A percentile compares a stretch with the other conserved stretches of the same genome.
Evolutionary conservation across 1,140 invertebrate genomes (phyloP).

Genomic region (Calycopis cecrops): DNA sequence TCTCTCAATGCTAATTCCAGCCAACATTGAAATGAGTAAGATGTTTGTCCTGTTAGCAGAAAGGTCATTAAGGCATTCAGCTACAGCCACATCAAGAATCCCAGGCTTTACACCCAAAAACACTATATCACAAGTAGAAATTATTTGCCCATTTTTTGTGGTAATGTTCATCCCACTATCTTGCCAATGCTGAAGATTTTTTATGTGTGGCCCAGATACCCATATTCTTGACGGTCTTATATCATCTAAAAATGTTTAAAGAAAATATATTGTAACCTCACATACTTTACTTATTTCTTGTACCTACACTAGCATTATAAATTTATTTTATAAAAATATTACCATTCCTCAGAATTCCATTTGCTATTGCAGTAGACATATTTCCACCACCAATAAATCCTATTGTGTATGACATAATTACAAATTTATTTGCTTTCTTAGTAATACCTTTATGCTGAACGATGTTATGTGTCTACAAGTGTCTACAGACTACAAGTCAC

Average conservation of each 20-base stretch:
- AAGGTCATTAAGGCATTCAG: conserved; percentile 34
- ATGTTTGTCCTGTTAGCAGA: conserved; percentile 65
- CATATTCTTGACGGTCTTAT: conserved; percentile 77
- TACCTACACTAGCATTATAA: background rate
- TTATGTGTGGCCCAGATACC: conserved; percentile 81
- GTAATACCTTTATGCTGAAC: background rate
- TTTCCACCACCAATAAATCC: conserved; percentile 96
- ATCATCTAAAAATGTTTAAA: conserved; percentile 65
- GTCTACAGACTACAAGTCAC: too few species aligned
- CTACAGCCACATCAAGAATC: conserved; percentile 79
- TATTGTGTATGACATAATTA: conserved; percentile 59
- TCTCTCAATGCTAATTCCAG: conserved; percentile 82
- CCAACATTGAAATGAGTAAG: conserved; percentile 87
- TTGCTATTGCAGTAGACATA: conserved; percentile 93
- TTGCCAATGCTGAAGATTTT: conserved; percentile 80
- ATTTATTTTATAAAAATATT: conserved; percentile 24
- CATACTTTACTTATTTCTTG: background rate
- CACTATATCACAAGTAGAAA: conserved; percentile 82
- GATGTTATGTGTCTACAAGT: too few species aligned
- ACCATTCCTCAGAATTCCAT: conserved; percentile 84
- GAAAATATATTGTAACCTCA: background rate
- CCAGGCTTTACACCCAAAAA: conserved; percentile 92
- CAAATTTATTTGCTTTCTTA: conserved; percentile 2
- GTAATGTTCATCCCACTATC: conserved; percentile 77
- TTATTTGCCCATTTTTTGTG: conserved; percentile 78